Base-by-base conservation (phyloP, 2,113 vertebrate species). In the Trichechus manatus region DNA sequence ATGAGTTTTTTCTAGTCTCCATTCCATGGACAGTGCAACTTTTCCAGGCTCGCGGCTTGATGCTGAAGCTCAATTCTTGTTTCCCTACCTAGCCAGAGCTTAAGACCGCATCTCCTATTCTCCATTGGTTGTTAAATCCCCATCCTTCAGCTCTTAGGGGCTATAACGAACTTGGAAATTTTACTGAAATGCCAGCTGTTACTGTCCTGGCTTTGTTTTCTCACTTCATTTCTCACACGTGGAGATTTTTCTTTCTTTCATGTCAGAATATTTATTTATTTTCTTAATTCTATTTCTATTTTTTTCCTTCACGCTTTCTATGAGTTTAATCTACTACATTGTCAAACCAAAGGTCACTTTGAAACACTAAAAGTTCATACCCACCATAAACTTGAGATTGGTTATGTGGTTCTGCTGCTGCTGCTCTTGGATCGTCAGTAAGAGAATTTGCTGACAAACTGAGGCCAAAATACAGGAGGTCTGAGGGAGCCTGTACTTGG, bases 181-280 rank as follows among this genome's bases (percentile, higher is more conserved):
- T 68, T 86, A 74, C 89, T 70, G 33, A 72, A 79, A 93, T 79
- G 36, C 14, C 72, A 87, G 42, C n/a, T 70, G 23, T 82, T 36
- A 92, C 10, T 63, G 13, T 15, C 72, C 61, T 87, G 31, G n/a
- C 61, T 97, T 96, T 95, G 36, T 79, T 89, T 86, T 81, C 22
- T 50, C 20, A 77, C 66, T 82, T 95, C 59, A 74, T 77, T 88
- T 87, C 44, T 93, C 83, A 20, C 9, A 39, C 15, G 63, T 66
- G n/a, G n/a, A 33, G 61, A 72, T 44, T 92, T 97, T 92, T 88
- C 70, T 94, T 70, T 87, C 70, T 95, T 82, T 93, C 8, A 70
- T 59, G 27, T 31, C 27, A 74, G 47, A 82, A 17, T 89, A 61
- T 84, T 97, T 79, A 3, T 53, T 89, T 86, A n/a, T n/a, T n/a